These are phyloP conservation scores for Acheta domesticus DNA, from an alignment of 2,888 invertebrate species.

Conservation along the genomic window DNA sequence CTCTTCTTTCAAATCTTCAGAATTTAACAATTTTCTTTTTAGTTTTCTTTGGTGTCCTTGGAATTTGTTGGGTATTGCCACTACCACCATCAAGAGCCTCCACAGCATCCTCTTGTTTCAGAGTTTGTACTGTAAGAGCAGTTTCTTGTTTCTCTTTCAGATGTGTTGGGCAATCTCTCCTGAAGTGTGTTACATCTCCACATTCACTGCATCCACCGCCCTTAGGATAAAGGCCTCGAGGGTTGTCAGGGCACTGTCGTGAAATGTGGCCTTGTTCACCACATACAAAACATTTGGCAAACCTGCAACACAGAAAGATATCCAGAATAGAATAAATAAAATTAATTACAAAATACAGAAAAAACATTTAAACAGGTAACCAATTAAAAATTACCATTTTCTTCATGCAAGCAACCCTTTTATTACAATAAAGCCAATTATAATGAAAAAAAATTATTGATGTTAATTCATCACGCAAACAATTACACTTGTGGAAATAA, in stretches of 20 bases:
- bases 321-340: no score
- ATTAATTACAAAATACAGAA: no score
- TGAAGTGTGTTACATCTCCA: slow-evolving; percentile 80
- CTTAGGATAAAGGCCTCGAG: slow-evolving; percentile 80
- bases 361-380: no score
- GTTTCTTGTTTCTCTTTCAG: slow-evolving; percentile 50
- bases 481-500: no score
- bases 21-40: no score
- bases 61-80: background rate
- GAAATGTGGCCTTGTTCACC: slow-evolving; percentile 83
- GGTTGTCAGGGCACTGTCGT: slow-evolving; percentile 83
- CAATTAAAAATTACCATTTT: no score
- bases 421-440: no score
- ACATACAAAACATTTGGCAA: slow-evolving; percentile 86
- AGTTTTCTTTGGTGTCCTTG: no score
- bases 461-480: no score
- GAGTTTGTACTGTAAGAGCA: slow-evolving; percentile 50
- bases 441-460: no score
- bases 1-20: no score
- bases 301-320: slow-evolving; percentile 49
- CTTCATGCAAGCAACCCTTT: no score
- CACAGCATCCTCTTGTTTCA: slow-evolving; percentile 46
- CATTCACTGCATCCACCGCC: slow-evolving; percentile 79
- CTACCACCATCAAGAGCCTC: slow-evolving; percentile 48
- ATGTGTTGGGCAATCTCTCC: slow-evolving; percentile 71